Percentiles rank a stretch among this genome's conserved stretches.
These are phyloP conservation scores for Paramuricea clavata DNA, from an alignment of 92 coral and sea anemone genomes.

Conservation along the genomic window DNA sequence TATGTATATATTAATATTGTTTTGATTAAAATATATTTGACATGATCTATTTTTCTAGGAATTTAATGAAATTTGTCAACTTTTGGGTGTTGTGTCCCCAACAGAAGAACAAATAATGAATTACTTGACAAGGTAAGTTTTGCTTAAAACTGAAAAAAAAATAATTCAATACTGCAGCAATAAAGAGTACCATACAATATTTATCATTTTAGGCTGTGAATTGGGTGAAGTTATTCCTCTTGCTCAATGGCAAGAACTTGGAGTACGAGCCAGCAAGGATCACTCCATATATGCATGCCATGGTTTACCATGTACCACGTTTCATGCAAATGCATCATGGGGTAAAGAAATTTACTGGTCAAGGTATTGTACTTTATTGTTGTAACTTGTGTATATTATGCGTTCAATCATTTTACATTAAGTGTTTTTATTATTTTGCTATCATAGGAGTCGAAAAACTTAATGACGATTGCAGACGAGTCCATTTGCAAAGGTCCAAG, in stretches of 20 bases:
- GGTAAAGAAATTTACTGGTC: constrained; percentile 28
- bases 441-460: too few species aligned
- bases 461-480: constrained; percentile 53
- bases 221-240: neutral
- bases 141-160: too few species aligned
- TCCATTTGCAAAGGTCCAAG: constrained; percentile 68
- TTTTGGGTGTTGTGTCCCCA: constrained; percentile 34
- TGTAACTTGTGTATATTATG: too few species aligned
- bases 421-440: neutral
- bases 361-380: too few species aligned
- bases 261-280: constrained; percentile 58
- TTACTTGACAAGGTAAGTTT: constrained; percentile 32
- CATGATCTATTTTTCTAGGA: too few species aligned
- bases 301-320: constrained; percentile 63
- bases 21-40: too few species aligned
- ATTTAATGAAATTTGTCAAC: constrained; percentile 61
- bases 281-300: constrained; percentile 35
- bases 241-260: constrained; percentile 60
- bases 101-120: constrained; percentile 50
- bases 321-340: constrained; percentile 65
- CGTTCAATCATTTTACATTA: too few species aligned
- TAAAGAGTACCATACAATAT: too few species aligned
- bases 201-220: neutral
- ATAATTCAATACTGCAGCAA: too few species aligned
- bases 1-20: too few species aligned